Evolutionary conservation across 2,113 vertebrate species (phyloP).

Genomic region (Protobothrops mucrosquamatus): DNA sequence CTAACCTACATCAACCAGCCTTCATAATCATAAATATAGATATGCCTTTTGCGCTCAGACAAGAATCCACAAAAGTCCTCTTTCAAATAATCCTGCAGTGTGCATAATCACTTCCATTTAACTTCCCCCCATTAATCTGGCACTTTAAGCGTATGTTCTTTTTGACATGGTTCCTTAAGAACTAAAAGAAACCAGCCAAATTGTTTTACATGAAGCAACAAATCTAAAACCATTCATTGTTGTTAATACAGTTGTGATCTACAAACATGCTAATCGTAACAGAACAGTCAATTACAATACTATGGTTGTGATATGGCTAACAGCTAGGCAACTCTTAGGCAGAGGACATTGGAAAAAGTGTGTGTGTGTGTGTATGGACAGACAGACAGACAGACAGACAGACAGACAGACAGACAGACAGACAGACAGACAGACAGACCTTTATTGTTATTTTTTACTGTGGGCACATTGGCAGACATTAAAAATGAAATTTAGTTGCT

Average conservation of each 20-base stretch:
- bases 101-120: not conserved
- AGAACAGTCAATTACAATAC: not conserved
- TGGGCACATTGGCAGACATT: too few relatives aligned
- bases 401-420: too few relatives aligned
- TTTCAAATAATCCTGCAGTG: not conserved
- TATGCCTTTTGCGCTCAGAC: not conserved
- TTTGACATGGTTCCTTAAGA: not conserved
- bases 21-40: slow-evolving; percentile 1
- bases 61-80: not conserved
- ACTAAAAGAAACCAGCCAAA: not conserved
- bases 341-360: not conserved
- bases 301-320: not conserved
- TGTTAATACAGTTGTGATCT: not conserved
- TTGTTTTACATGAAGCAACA: not conserved
- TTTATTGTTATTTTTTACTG: too few relatives aligned
- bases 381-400: too few relatives aligned
- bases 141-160: not conserved
- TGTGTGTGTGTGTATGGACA: not conserved
- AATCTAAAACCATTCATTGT: not conserved
- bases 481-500: too few relatives aligned
- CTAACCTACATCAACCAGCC: not conserved
- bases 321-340: not conserved
- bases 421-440: too few relatives aligned
- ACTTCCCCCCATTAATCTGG: not conserved
- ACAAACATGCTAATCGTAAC: not conserved